A percentile compares a stretch with the other conserved stretches of the same genome.
phyloP scores from a whole-genome alignment of 1,140 invertebrate genomes.

The Archivesica marissinica region DNA sequence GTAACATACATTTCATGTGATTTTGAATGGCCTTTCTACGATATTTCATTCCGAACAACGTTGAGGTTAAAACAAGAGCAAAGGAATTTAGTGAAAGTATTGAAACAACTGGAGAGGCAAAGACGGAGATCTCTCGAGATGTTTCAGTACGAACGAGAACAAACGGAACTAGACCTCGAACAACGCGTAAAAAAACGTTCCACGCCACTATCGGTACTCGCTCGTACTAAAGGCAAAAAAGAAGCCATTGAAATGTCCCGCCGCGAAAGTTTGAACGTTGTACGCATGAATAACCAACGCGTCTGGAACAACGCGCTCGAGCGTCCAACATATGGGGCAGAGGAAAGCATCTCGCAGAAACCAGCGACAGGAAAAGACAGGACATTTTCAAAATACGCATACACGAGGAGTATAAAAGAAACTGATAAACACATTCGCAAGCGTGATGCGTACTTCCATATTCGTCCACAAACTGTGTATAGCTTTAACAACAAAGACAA shows the following conservation, averaged over 20 bases:
- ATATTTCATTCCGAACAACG: slow-evolving; percentile 22
- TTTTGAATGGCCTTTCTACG: neutral
- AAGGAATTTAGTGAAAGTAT: slow-evolving; percentile 25
- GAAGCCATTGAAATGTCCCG: slow-evolving; percentile 30
- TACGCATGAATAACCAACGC: slow-evolving; percentile 3
- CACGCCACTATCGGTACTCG: slow-evolving; percentile 9
- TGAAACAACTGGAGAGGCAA: slow-evolving; percentile 12
- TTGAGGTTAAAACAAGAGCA: slow-evolving; percentile 38
- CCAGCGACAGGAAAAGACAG: neutral
- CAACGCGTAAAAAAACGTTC: slow-evolving; percentile 9
- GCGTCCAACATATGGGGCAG: neutral
- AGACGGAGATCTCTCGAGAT: slow-evolving; percentile 31
- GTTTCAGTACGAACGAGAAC: slow-evolving; percentile 34
- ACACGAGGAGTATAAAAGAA: slow-evolving; percentile 1
- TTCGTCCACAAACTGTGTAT: neutral
- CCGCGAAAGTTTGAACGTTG: slow-evolving; percentile 25
- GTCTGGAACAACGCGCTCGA: slow-evolving; percentile 22
- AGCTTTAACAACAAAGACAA: neutral
- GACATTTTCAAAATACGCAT: neutral
- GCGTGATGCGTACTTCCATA: neutral
- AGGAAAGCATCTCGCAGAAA: neutral
- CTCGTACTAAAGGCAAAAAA: slow-evolving; percentile 3
- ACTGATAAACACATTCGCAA: neutral
- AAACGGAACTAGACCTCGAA: slow-evolving; percentile 30
- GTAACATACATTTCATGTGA: neutral